These are phyloP conservation scores for Pandion haliaetus DNA, from an alignment of 2,113 vertebrate genomes.

Conservation along the genomic window DNA sequence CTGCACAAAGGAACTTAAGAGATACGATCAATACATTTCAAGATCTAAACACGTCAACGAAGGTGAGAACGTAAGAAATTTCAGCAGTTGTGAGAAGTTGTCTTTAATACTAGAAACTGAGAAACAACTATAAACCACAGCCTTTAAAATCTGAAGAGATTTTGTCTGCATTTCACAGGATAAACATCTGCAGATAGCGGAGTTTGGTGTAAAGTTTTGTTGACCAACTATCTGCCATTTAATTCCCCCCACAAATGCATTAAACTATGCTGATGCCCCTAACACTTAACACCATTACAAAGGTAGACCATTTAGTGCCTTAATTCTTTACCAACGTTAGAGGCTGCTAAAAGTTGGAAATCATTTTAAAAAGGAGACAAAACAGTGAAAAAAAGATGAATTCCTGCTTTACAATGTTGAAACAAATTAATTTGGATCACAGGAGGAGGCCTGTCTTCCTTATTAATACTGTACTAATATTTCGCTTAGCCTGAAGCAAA, in stretches of 20 bases:
- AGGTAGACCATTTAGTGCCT: background rate
- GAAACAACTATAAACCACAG: background rate
- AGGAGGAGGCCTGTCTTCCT: background rate
- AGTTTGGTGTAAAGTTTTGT: background rate
- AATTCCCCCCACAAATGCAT: background rate
- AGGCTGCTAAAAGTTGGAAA: background rate
- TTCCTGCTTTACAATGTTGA: background rate
- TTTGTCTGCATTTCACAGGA: background rate
- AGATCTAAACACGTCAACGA: constrained; percentile 10
- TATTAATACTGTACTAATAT: background rate
- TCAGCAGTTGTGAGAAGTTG: background rate
- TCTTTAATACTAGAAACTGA: background rate
- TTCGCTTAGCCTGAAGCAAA: background rate
- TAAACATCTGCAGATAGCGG: background rate
- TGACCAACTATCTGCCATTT: background rate
- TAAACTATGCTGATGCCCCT: background rate
- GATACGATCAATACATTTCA: constrained; percentile 12
- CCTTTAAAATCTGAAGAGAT: background rate
- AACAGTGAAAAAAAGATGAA: background rate
- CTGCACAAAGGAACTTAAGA: constrained; percentile 73
- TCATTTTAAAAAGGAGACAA: background rate
- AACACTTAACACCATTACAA: background rate
- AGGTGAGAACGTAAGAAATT: background rate
- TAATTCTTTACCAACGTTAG: background rate
- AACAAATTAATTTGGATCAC: background rate